These are phyloP conservation scores for honey bee (Apis mellifera) DNA, from an alignment of 1,140 invertebrate genomes.

Conservation along the genomic window Amel_HAv3.1 CM009933.2:7768001-7768500, in stretches of 20 bases:
- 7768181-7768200: background rate
- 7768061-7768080: too few relatives aligned
- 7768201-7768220: background rate
- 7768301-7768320: conserved; percentile 30
- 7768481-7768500: background rate
- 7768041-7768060: background rate
- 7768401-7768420: background rate
- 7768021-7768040: background rate
- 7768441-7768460: background rate
- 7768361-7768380: conserved; percentile 22
- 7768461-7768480: background rate
- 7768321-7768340: conserved; percentile 18
- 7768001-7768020: background rate
- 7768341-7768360: conserved; percentile 24
- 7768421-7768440: conserved; percentile 23
- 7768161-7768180: background rate
- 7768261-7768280: conserved; percentile 39
- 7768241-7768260: conserved; percentile 25
- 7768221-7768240: conserved; percentile 27
- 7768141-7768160: too few relatives aligned
- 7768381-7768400: background rate
- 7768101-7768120: too few relatives aligned
- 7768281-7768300: conserved; percentile 24
- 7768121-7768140: too few relatives aligned
- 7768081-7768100: too few relatives aligned